Conservation (phyloP, 2,797 vertebrate genomes). For the Coluber constrictor region DNA sequence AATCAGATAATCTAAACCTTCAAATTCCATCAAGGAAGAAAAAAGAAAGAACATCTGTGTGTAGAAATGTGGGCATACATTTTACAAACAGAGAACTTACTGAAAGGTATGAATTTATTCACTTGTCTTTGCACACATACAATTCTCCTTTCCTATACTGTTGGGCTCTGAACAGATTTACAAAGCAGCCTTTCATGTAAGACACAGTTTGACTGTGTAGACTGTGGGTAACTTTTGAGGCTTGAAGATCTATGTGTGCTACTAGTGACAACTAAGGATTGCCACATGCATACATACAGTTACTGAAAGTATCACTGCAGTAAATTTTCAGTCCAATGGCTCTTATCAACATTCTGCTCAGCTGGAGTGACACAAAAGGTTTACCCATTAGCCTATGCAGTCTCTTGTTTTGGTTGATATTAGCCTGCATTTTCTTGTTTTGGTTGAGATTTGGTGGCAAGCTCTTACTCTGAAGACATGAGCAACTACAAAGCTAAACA, state of each 20-base stretch:
- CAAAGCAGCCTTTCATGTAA: neutral
- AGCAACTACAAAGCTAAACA: neutral
- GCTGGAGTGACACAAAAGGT: neutral
- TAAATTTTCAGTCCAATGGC: neutral
- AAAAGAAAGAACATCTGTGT: neutral
- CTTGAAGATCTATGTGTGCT: neutral
- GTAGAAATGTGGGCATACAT: neutral
- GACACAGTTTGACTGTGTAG: neutral
- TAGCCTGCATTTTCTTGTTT: neutral
- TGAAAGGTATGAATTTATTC: neutral
- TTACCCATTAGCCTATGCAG: neutral
- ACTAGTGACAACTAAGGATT: neutral
- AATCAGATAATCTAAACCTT: neutral
- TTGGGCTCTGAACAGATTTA: neutral
- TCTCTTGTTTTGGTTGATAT: neutral
- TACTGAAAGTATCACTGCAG: neutral
- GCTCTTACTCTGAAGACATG: neutral
- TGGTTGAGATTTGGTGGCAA: neutral
- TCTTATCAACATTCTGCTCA: neutral
- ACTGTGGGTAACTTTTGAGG: neutral
- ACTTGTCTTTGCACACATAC: neutral
- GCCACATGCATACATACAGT: neutral
- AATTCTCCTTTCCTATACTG: neutral
- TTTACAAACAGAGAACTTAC: neutral
- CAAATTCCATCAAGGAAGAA: neutral